phyloP scores from a whole-genome alignment of 1,140 invertebrate genomes.

The Radopholus similis region DNA sequence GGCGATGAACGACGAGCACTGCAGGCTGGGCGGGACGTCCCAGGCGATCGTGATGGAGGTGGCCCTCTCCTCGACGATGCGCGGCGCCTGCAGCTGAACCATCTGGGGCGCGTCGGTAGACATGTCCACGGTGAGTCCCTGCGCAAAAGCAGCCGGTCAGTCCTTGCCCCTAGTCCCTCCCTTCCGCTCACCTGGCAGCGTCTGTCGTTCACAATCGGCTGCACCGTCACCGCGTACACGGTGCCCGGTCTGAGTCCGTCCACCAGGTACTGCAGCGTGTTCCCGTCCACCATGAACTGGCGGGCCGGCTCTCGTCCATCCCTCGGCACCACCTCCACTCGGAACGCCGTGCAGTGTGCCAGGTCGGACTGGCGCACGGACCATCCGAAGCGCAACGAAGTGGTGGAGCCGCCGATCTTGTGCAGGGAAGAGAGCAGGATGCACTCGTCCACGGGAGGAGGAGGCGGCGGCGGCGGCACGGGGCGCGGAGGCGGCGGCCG shows the following conservation, averaged over 20 bases:
- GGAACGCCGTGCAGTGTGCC: slow-evolving; percentile 49
- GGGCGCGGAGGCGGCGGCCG: slow-evolving; percentile 6
- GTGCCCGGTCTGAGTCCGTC: slow-evolving; percentile 50
- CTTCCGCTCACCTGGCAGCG: slow-evolving; percentile 27
- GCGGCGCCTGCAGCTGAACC: slow-evolving; percentile 40
- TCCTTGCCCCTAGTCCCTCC: not conserved
- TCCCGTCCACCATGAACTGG: slow-evolving; percentile 52
- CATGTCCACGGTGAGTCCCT: slow-evolving; percentile 48
- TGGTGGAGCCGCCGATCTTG: slow-evolving; percentile 47
- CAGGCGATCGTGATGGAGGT: slow-evolving; percentile 56
- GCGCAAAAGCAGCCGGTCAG: not conserved
- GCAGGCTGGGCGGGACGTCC: slow-evolving; percentile 41
- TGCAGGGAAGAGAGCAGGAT: slow-evolving; percentile 44
- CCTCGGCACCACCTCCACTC: slow-evolving; percentile 48
- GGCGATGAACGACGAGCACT: slow-evolving; percentile 54
- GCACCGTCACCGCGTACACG: slow-evolving; percentile 55
- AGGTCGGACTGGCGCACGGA: slow-evolving; percentile 43
- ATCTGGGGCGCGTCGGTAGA: slow-evolving; percentile 51
- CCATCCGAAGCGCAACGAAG: slow-evolving; percentile 48
- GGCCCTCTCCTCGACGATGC: slow-evolving; percentile 55
- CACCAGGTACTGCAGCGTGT: slow-evolving; percentile 54
- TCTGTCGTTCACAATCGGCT: slow-evolving; percentile 46
- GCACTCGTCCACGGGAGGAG: slow-evolving; percentile 19
- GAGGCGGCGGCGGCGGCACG: not conserved
- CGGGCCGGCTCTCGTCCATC: slow-evolving; percentile 49